Conservation (phyloP, 1,140 invertebrate genomes). For the Eufriesea mexicana region DNA sequence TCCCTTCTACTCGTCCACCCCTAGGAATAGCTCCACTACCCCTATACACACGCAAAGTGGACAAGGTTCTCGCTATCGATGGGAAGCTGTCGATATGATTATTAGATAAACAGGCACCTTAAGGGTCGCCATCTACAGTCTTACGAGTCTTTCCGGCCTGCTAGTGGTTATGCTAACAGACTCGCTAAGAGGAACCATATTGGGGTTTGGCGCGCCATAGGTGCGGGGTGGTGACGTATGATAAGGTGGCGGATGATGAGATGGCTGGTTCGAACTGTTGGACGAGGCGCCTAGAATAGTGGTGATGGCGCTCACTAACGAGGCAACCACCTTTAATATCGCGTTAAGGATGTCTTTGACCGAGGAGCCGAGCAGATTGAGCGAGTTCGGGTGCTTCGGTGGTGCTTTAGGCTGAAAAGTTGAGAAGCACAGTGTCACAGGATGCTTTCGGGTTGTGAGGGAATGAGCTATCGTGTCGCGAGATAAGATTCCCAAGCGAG, state of each 20-base stretch:
- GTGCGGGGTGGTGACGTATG: slow-evolving; percentile 39
- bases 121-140: neutral
- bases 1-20: too few species aligned
- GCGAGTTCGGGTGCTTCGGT: slow-evolving; percentile 66
- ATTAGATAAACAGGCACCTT: neutral
- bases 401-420: slow-evolving; percentile 57
- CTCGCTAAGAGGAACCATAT: neutral
- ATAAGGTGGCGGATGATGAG: slow-evolving; percentile 58
- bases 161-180: neutral
- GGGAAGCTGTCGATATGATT: too few species aligned
- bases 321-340: slow-evolving; percentile 68
- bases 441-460: neutral
- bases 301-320: slow-evolving; percentile 68
- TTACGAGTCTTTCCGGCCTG: neutral
- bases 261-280: neutral
- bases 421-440: slow-evolving; percentile 14
- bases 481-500: neutral
- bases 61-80: too few species aligned
- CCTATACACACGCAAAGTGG: too few species aligned
- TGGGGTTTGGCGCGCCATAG: neutral
- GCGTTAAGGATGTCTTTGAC: slow-evolving; percentile 75
- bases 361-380: slow-evolving; percentile 67
- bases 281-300: slow-evolving; percentile 74
- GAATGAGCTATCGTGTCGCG: neutral
- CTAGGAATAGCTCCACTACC: too few species aligned